A percentile compares a stretch with the other conserved stretches of the same genome.
Conservation (phyloP, 2,888 invertebrate genomes). For the Drosophila rubida region DNA sequence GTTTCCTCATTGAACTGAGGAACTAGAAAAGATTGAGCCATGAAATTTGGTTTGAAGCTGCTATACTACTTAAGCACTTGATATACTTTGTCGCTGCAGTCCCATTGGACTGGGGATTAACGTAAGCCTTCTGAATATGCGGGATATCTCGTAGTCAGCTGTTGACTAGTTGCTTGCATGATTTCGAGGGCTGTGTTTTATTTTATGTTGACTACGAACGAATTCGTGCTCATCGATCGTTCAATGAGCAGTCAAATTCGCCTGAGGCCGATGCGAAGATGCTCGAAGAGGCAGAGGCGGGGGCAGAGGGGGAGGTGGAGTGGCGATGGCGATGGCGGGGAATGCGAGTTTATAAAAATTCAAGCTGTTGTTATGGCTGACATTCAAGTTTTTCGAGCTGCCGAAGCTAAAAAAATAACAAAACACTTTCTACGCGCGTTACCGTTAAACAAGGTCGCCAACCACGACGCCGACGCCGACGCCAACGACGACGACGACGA, state of each 20-base stretch:
- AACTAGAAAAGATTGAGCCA: not conserved
- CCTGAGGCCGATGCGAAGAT: conserved; percentile 20
- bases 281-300: not conserved
- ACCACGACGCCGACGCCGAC: conserved; percentile 41
- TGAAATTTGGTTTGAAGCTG: not conserved
- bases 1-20: too few species aligned
- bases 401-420: conserved; percentile 39
- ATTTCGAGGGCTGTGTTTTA: not conserved
- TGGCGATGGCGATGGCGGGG: not conserved
- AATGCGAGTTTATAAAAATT: conserved; percentile 5
- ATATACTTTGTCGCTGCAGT: not conserved
- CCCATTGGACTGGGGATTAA: not conserved
- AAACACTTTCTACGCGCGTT: conserved; percentile 81
- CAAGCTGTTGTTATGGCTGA: conserved; percentile 45
- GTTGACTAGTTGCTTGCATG: not conserved
- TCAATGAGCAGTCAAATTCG: conserved; percentile 48
- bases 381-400: conserved; percentile 69
- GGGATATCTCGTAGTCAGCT: conserved; percentile 17
- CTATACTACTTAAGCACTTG: not conserved
- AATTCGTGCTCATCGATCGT: conserved; percentile 54
- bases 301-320: not conserved
- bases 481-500: conserved; percentile 58
- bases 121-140: not conserved
- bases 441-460: conserved; percentile 79
- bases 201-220: conserved; percentile 18